Evolutionary conservation across 1,140 invertebrate genomes (phyloP).

Genomic region (Caenorhabditis elegans): DNA sequence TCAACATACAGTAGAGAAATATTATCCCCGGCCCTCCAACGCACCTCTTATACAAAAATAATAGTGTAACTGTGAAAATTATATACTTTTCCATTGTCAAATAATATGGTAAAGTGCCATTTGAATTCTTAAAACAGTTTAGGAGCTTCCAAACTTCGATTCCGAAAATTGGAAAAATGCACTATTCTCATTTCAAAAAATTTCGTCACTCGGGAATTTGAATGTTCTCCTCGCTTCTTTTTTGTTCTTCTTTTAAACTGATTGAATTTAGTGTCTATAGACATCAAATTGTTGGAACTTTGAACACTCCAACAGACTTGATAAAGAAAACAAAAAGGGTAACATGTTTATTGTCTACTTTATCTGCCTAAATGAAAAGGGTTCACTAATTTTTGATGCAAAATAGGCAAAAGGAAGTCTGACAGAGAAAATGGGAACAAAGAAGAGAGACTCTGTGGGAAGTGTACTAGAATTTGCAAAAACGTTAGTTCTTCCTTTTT

Average conservation of each 20-base stretch:
- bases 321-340: neutral
- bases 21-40: no score
- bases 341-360: neutral
- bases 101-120: no score
- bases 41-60: no score
- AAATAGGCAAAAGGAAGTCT: neutral
- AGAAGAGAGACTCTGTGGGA: neutral
- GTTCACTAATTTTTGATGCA: neutral
- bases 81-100: no score
- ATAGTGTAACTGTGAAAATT: no score
- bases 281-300: no score
- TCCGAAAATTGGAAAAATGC: no score
- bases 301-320: neutral
- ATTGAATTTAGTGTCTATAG: no score
- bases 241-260: neutral
- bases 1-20: no score
- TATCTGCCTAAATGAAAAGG: neutral
- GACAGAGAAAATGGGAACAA: neutral
- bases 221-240: neutral
- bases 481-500: neutral
- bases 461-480: neutral
- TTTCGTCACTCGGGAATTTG: constrained; percentile 5
- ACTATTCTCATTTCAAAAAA: no score
- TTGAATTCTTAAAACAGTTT: no score
- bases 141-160: no score